These are phyloP conservation scores for Scomber colias DNA, from an alignment of 2,113 vertebrate genomes.

Conservation along the genomic window DNA sequence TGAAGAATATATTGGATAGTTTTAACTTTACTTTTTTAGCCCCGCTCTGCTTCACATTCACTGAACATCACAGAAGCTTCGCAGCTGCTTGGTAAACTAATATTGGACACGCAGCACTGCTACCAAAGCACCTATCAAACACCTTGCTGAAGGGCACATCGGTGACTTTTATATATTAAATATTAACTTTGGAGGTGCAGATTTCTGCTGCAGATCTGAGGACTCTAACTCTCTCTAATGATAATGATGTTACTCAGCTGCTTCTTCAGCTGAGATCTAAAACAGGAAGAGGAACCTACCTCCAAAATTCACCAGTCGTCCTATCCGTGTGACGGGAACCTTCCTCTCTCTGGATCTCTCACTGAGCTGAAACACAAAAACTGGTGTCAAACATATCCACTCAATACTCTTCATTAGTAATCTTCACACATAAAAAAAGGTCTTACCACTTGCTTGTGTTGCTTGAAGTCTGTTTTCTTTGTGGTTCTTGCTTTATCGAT, in stretches of 20 bases:
- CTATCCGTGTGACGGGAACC: slow-evolving; percentile 92
- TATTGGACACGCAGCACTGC: too few species aligned
- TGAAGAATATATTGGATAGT: too few species aligned
- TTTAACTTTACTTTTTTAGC: neutral
- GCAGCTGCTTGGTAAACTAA: neutral
- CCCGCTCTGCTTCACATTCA: neutral
- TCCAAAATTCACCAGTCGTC: slow-evolving; percentile 93
- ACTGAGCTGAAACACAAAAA: slow-evolving; percentile 86
- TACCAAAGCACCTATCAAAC: neutral
- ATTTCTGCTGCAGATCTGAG: neutral
- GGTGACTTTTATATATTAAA: neutral
- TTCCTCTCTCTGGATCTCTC: slow-evolving; percentile 91
- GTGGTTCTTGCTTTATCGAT: slow-evolving; percentile 88
- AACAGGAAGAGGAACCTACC: slow-evolving; percentile 75
- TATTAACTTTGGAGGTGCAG: neutral
- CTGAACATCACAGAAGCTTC: neutral
- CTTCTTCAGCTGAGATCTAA: neutral
- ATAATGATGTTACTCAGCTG: neutral
- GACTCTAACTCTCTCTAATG: neutral
- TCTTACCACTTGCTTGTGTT: slow-evolving; percentile 91
- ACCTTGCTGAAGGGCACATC: neutral
- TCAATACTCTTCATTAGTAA: neutral
- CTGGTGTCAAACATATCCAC: neutral
- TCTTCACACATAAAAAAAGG: neutral
- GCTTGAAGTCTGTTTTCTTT: slow-evolving; percentile 85